Conservation (phyloP, 1,140 invertebrate genomes). For the Drosophila melanica region DNA sequence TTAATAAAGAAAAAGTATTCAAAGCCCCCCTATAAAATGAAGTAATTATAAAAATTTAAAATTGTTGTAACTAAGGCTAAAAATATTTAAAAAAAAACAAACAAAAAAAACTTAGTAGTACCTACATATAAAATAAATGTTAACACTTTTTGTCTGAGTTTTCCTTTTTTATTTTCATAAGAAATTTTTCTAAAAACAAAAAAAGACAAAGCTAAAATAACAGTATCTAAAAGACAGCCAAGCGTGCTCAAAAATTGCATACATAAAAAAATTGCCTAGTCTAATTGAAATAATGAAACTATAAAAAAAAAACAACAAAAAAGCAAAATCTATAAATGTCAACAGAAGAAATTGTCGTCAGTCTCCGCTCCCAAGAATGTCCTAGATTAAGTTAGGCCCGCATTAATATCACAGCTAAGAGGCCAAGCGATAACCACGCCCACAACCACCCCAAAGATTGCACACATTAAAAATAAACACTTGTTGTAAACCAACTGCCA, state of each 20-base stretch:
- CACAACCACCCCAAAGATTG: slow-evolving; percentile 26
- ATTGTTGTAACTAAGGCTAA: slow-evolving; percentile 58
- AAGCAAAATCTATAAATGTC: slow-evolving; percentile 1
- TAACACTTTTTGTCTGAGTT: slow-evolving; percentile 69
- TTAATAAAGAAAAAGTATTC: slow-evolving; percentile 65
- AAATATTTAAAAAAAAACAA: slow-evolving; percentile 27
- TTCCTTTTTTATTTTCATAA: slow-evolving; percentile 69
- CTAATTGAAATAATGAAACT: slow-evolving; percentile 57
- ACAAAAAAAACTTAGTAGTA: slow-evolving; percentile 54
- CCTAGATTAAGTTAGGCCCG: slow-evolving; percentile 54
- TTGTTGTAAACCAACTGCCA: slow-evolving; percentile 70
- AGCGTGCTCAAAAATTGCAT: slow-evolving; percentile 44
- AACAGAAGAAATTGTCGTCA: slow-evolving; percentile 7
- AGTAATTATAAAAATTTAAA: slow-evolving; percentile 47
- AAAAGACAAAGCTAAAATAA: slow-evolving; percentile 36
- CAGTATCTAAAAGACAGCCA: slow-evolving; percentile 44
- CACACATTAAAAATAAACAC: slow-evolving; percentile 45
- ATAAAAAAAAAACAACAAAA: slow-evolving; percentile 11
- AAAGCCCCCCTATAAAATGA: slow-evolving; percentile 44
- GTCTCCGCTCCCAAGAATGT: slow-evolving; percentile 4
- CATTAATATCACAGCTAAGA: slow-evolving; percentile 42
- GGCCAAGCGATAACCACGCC: slow-evolving; percentile 43
- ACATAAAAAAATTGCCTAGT: slow-evolving; percentile 55
- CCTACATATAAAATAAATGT: slow-evolving; percentile 57
- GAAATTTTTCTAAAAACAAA: slow-evolving; percentile 49